phyloP scores from a whole-genome alignment of 2,113 vertebrate genomes.

The Micromys minutus region DNA sequence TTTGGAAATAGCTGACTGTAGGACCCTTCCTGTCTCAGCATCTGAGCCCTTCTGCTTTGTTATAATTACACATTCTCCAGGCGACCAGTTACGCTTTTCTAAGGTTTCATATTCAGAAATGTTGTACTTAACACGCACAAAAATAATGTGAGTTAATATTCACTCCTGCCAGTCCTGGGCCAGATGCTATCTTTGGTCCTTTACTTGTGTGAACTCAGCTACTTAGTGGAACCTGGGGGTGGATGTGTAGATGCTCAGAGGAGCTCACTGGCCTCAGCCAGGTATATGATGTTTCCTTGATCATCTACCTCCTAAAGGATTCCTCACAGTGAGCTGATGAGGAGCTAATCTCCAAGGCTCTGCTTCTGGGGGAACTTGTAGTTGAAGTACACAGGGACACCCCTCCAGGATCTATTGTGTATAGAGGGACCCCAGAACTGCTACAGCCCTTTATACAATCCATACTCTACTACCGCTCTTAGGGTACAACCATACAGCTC shows the following conservation, averaged over 20 bases:
- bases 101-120: not conserved
- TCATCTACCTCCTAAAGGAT: not conserved
- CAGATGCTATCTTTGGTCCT: not conserved
- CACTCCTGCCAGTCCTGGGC: not conserved
- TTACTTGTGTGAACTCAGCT: not conserved
- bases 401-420: not conserved
- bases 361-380: not conserved
- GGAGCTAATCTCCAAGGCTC: not conserved
- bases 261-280: not conserved
- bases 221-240: not conserved
- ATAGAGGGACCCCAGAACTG: not conserved
- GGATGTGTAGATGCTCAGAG: not conserved
- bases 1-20: not conserved
- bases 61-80: not conserved
- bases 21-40: not conserved
- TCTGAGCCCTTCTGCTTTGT: not conserved
- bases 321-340: not conserved
- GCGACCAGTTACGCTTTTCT: not conserved
- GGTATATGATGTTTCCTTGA: not conserved
- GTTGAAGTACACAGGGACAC: no score
- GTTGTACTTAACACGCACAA: not conserved
- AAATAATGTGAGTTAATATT: not conserved
- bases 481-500: not conserved
- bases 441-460: not conserved
- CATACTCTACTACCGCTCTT: no score